phyloP scores from a whole-genome alignment of 2,888 invertebrate species.

The Conus canariensis region DNA sequence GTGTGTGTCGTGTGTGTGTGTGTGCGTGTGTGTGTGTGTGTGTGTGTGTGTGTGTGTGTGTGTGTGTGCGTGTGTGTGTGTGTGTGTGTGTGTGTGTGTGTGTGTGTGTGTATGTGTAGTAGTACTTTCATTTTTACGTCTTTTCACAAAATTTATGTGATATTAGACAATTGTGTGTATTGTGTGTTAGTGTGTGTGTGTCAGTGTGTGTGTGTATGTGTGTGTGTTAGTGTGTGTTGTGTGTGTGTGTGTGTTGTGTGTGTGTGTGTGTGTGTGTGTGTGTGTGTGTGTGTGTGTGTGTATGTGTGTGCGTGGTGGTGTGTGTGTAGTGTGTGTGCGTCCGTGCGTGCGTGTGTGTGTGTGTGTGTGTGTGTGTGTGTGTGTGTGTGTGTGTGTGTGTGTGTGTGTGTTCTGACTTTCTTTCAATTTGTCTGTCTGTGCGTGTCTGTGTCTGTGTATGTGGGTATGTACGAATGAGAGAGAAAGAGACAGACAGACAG shows the following conservation, averaged over 20 bases:
- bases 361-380: neutral
- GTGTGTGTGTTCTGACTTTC: neutral
- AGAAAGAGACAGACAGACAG: neutral
- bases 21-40: slow-evolving; percentile 11
- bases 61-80: neutral
- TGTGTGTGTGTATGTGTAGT: slow-evolving; percentile 5
- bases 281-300: slow-evolving; percentile 8
- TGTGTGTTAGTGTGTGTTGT: slow-evolving; percentile 1
- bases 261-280: slow-evolving; percentile 20
- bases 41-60: slow-evolving; percentile 9
- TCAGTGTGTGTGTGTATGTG: slow-evolving; percentile 3
- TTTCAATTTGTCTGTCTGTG: neutral
- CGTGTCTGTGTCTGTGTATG: neutral
- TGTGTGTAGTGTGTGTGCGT: neutral
- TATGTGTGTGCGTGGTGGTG: too few relatives aligned
- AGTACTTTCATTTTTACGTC: too few relatives aligned
- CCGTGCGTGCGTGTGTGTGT: slow-evolving; percentile 4
- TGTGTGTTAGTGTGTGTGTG: slow-evolving; percentile 6
- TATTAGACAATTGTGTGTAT: too few relatives aligned
- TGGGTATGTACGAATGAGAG: neutral
- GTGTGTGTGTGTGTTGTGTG: slow-evolving; percentile 22
- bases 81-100: neutral
- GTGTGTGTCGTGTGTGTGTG: slow-evolving; percentile 24
- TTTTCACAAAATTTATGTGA: too few relatives aligned
- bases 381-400: slow-evolving; percentile 21